Conservation (phyloP, 2,888 invertebrate genomes). For the Leucophora obtusa region DNA sequence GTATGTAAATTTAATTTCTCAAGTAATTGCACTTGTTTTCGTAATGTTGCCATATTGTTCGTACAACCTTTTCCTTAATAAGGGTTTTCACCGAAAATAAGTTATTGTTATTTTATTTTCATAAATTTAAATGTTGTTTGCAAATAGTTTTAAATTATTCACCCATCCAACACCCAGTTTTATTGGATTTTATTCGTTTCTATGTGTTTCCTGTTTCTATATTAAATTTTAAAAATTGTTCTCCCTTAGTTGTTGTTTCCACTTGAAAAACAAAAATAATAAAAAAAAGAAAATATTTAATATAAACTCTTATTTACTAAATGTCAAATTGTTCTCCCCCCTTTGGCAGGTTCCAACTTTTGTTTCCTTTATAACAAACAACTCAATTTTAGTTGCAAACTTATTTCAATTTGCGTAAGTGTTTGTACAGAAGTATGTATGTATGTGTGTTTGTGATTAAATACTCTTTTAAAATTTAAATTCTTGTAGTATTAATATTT, state of each 20-base stretch:
- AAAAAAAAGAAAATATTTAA: too few relatives aligned
- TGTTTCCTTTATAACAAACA: slow-evolving; percentile 1
- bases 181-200: not conserved
- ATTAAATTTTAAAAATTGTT: not conserved
- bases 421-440: not conserved
- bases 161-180: not conserved
- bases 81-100: not conserved
- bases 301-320: slow-evolving; percentile 14
- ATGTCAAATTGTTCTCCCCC: slow-evolving; percentile 6
- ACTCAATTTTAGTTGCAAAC: not conserved
- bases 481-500: too few relatives aligned
- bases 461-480: not conserved
- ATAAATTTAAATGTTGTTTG: not conserved
- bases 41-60: not conserved
- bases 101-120: not conserved
- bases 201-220: not conserved
- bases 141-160: not conserved
- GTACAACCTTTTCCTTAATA: not conserved
- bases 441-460: not conserved
- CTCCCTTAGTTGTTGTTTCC: slow-evolving; percentile 7
- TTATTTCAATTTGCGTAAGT: not conserved
- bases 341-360: not conserved
- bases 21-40: not conserved
- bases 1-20: not conserved
- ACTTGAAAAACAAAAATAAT: not conserved